Evolutionary conservation across 2,888 invertebrate genomes (phyloP).

Genomic region (Acholoe squamosa): DNA sequence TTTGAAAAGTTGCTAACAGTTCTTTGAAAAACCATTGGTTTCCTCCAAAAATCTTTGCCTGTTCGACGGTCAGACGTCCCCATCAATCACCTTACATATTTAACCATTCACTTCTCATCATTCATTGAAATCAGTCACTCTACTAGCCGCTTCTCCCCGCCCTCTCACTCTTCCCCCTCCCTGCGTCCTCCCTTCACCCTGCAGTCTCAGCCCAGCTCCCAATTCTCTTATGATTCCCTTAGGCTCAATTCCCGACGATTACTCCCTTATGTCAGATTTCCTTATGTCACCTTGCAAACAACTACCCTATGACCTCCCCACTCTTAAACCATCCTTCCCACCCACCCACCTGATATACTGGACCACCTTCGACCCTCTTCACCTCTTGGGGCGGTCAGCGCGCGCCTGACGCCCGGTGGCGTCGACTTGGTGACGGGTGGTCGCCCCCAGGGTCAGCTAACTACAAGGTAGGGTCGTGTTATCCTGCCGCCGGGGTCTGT

Average conservation of each 20-base stretch:
- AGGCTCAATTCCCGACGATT: conserved; percentile 6
- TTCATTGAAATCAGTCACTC: too few relatives aligned
- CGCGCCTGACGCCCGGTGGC: conserved; percentile 7
- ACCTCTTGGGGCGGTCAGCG: background rate
- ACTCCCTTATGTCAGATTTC: conserved; percentile 26
- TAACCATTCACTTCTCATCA: background rate
- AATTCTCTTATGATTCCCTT: background rate
- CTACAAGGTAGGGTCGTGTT: background rate
- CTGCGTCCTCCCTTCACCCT: background rate
- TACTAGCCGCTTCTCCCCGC: background rate
- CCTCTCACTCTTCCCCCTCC: background rate
- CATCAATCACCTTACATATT: background rate
- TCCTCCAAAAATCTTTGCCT: too few relatives aligned
- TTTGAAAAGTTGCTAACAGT: too few relatives aligned
- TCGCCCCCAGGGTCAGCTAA: background rate
- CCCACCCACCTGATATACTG: background rate
- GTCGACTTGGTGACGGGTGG: conserved; percentile 21
- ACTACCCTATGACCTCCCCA: background rate
- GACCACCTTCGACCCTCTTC: background rate
- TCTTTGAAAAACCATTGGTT: too few relatives aligned
- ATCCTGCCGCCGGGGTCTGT: background rate
- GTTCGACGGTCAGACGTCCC: background rate
- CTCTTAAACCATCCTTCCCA: background rate
- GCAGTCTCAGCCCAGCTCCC: background rate
- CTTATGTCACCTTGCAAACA: background rate